A percentile compares a stretch with the other conserved stretches of the same genome.
Evolutionary conservation across 2,797 vertebrate species (phyloP).

Genomic region (Threskiornis aethiopicus): DNA sequence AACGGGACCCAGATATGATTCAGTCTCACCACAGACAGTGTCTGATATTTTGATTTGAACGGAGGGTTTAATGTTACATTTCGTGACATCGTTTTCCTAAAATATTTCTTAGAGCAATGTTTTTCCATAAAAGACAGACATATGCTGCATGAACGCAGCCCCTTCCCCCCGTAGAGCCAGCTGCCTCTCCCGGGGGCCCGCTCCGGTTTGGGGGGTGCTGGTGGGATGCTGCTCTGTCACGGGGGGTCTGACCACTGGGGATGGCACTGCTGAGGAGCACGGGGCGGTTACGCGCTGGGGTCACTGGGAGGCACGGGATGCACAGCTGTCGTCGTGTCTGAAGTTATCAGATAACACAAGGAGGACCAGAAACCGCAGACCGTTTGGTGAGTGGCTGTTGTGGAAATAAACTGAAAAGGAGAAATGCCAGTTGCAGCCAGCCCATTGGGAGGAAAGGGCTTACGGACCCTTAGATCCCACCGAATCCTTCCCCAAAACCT

Average conservation of each 20-base stretch:
- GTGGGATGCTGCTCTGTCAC: not conserved
- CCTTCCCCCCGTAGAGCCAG: not conserved
- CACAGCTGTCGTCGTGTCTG: not conserved
- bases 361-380: not conserved
- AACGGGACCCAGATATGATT: accelerated
- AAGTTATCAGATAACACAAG: not conserved
- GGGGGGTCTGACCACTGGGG: not conserved
- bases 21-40: not conserved
- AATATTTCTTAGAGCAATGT: not conserved
- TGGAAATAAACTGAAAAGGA: not conserved
- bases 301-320: not conserved
- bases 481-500: not conserved
- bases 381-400: not conserved
- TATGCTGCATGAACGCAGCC: no score
- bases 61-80: not conserved
- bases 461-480: not conserved
- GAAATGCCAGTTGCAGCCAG: not conserved
- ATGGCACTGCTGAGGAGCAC: not conserved
- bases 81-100: not conserved
- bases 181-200: not conserved
- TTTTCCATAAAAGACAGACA: not conserved
- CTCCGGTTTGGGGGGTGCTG: not conserved
- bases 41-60: not conserved
- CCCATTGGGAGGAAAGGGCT: not conserved
- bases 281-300: accelerated